A percentile compares a stretch with the other conserved stretches of the same genome.
Evolutionary conservation across 2,888 invertebrate genomes (phyloP).

Genomic region (Tricholauxania praeusta): DNA sequence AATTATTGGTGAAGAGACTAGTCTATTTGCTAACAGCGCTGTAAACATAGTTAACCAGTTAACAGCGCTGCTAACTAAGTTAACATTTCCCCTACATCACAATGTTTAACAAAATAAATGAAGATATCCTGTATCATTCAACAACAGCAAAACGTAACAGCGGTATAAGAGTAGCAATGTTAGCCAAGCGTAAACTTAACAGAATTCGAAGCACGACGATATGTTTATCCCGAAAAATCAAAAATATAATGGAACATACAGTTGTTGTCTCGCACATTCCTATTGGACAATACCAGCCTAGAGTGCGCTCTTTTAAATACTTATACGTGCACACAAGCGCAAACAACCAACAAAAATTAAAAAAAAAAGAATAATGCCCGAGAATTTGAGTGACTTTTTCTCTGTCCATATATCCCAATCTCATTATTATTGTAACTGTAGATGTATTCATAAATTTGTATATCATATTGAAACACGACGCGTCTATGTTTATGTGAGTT

Average conservation of each 20-base stretch:
- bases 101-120: no score
- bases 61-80: no score
- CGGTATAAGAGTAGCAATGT: conserved; percentile 3
- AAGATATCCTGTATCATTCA: no score
- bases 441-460: no score
- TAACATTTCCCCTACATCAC: no score
- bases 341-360: neutral
- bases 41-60: no score
- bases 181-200: neutral
- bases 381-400: conserved; percentile 17
- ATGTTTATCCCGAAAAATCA: neutral
- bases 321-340: neutral
- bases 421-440: no score
- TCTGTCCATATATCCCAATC: neutral
- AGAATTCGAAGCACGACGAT: neutral
- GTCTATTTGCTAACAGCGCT: no score
- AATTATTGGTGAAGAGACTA: no score
- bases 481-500: no score
- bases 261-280: conserved; percentile 17
- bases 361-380: neutral
- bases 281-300: neutral
- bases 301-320: neutral
- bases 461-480: no score
- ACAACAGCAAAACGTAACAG: no score
- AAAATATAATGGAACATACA: neutral